phyloP scores from a whole-genome alignment of 92 coral and sea anemone species.

The Isaurus tuberculatus region DNA sequence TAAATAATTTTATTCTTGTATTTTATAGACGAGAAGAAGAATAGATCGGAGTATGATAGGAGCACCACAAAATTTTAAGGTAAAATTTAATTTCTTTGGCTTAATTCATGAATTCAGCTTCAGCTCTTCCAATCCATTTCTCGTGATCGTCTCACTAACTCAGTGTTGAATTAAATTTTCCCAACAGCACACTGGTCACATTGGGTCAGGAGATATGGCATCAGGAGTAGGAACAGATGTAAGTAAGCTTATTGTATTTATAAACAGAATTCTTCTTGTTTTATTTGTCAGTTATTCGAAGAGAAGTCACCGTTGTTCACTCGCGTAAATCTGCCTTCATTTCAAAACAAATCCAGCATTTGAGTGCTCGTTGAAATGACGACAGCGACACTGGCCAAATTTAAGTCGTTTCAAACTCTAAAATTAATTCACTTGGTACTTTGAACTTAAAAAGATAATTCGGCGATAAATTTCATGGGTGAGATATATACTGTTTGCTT shows the following conservation, averaged over 20 bases:
- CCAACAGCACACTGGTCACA: constrained; percentile 88
- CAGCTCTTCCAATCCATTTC: neutral
- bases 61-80: constrained; percentile 84
- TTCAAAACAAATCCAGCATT: constrained; percentile 22
- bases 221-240: constrained; percentile 87
- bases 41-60: constrained; percentile 89
- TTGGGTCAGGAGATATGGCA: constrained; percentile 95
- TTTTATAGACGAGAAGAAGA: constrained; percentile 71
- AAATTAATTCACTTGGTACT: neutral
- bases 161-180: constrained; percentile 21
- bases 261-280: constrained; percentile 19
- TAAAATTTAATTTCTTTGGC: constrained; percentile 34
- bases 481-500: neutral
- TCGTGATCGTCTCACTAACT: neutral
- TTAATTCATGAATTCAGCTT: neutral
- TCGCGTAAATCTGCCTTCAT: neutral
- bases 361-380: too few relatives aligned
- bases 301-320: neutral
- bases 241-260: constrained; percentile 48
- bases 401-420: constrained; percentile 21
- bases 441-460: neutral
- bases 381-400: neutral
- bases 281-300: neutral
- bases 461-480: neutral
- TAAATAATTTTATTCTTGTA: constrained; percentile 3